Evolutionary conservation across 2,113 vertebrate species (phyloP).

Genomic region (Benitochromis conjunctus): DNA sequence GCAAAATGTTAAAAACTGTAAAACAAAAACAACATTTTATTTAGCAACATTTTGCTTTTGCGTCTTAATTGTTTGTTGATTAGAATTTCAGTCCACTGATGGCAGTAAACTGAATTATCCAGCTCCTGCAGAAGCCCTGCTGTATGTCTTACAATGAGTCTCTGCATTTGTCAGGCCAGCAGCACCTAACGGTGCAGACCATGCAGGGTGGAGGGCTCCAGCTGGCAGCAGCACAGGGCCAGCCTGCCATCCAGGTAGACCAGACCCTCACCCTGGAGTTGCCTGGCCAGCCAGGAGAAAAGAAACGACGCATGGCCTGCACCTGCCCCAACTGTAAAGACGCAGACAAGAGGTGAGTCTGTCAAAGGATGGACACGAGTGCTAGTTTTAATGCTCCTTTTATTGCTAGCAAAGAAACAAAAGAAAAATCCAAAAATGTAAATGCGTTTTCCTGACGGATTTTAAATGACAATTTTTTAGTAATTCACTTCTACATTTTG

Average conservation of each 20-base stretch:
- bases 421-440: no score
- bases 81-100: not conserved
- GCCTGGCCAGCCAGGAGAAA: conserved; percentile 82
- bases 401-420: no score
- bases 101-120: not conserved
- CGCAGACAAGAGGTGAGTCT: conserved; percentile 85
- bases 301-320: conserved; percentile 92
- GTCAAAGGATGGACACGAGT: not conserved
- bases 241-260: conserved; percentile 86
- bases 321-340: conserved; percentile 99
- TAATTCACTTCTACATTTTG: not conserved
- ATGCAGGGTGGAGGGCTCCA: conserved; percentile 87
- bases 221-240: conserved; percentile 83
- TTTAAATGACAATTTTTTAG: not conserved
- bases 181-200: conserved; percentile 92
- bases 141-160: not conserved
- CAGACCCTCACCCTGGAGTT: conserved; percentile 86
- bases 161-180: conserved; percentile 79
- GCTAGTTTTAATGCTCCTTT: no score
- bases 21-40: not conserved
- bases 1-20: not conserved
- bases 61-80: not conserved
- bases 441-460: not conserved
- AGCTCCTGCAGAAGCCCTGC: not conserved
- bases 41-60: not conserved